Evolutionary conservation across 2,797 vertebrate genomes (phyloP), one percentile per base, ranked within the genome.

Genomic region (Pelochelys cantorii): DNA sequence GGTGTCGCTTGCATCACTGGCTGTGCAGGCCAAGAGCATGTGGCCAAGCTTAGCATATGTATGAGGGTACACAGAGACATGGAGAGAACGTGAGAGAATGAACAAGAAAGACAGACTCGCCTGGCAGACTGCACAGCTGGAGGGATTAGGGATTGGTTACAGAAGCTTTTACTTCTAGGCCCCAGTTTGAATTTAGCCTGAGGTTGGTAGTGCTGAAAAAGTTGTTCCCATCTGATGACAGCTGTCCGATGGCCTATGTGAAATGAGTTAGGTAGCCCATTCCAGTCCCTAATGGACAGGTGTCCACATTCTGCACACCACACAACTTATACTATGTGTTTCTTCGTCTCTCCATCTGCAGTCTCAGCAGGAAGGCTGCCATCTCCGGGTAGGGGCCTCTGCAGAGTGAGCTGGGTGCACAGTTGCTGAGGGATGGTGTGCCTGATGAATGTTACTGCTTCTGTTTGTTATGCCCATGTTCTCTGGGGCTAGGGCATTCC

Each of bases 61-160:
- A 18, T 90, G 62, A 25, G 25, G 0, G 0, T 34, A 9, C 2
- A 1, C 75, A 57, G 60, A n/a, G 25, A 0, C 15, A 0, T 7
- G 1, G 1, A 23, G 0, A 10, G 2, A 89, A 78, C 5, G 8
- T 29, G 48, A 53, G 91, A 86, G 15, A 2, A 2, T 20, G 27
- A 89, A 87, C 17, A 55, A 1, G 0, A 74, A 42, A 14, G 0
- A 92, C 14, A 4, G 2, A 71, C 62, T 78, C 31, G 3, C 17
- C 85, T 1, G 0, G 0, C 4, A 62, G 57, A 48, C 23, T 48
- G 37, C 37, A 11, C 1, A 4, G 37, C 80, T 52, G 10, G 1
- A 7, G 42, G 48, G 11, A 0, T 34, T 79, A 42, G 31, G 37
- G 62, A 48, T 42, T 75, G 81, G 13, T 48, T 42, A 89, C 2